Conservation (phyloP, 2,797 vertebrate genomes). For the Hoplostethus mediterraneus region DNA sequence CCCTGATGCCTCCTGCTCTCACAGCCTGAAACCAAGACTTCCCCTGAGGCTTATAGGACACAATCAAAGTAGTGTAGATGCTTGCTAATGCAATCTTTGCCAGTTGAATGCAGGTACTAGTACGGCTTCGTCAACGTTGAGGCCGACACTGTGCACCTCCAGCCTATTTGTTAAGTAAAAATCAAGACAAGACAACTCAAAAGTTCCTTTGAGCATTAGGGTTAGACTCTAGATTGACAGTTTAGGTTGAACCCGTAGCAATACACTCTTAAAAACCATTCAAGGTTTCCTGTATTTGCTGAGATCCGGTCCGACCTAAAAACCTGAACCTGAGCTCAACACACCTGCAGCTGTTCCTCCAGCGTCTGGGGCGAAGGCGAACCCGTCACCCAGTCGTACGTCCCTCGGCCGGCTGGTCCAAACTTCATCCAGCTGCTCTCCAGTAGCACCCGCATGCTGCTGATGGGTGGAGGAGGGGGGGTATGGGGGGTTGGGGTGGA, state of each 20-base stretch:
- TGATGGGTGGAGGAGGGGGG: neutral
- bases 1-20: too few relatives aligned
- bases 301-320: neutral
- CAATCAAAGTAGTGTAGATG: too few relatives aligned
- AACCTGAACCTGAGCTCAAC: constrained; percentile 1
- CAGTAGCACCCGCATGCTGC: constrained; percentile 85
- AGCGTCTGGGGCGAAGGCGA: constrained; percentile 79
- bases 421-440: constrained; percentile 93
- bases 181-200: too few relatives aligned
- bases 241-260: too few relatives aligned
- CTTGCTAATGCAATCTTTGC: too few relatives aligned
- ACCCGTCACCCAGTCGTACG: constrained; percentile 90
- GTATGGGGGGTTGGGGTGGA: neutral
- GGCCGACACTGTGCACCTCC: too few relatives aligned
- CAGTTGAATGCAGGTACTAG: too few relatives aligned
- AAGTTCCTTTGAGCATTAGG: too few relatives aligned
- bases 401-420: constrained; percentile 89
- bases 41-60: neutral
- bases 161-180: too few relatives aligned
- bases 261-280: too few relatives aligned
- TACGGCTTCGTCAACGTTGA: neutral
- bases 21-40: neutral
- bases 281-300: neutral
- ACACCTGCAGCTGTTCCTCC: constrained; percentile 89
- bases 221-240: too few relatives aligned